These are phyloP conservation scores for Tauraco erythrolophus DNA, from an alignment of 2,113 vertebrate species.

Conservation along the genomic window DNA sequence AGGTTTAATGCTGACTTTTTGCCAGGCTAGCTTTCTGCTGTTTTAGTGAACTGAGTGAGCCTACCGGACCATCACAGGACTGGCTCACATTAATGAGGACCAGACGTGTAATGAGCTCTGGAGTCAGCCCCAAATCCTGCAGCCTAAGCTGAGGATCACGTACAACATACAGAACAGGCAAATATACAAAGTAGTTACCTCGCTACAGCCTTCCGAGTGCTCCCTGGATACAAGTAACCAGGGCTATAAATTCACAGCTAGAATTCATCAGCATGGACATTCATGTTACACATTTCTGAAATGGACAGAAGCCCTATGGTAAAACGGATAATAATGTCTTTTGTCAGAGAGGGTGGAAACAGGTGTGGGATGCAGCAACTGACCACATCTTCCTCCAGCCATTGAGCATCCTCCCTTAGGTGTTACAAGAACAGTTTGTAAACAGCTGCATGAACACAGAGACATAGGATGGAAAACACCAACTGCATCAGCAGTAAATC, in stretches of 20 bases:
- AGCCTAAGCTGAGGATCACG: background rate
- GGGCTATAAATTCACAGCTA: background rate
- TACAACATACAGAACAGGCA: background rate
- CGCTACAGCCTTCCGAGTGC: background rate
- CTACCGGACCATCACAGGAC: background rate
- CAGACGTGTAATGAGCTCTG: background rate
- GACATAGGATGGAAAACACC: background rate
- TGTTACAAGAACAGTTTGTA: background rate
- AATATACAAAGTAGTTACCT: background rate
- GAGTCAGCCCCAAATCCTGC: background rate
- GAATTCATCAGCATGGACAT: background rate
- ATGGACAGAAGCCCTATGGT: background rate
- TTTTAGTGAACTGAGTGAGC: background rate
- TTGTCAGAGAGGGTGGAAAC: background rate
- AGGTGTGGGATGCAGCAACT: background rate
- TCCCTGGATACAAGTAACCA: background rate
- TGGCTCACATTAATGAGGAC: background rate
- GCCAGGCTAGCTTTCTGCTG: background rate
- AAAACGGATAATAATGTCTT: background rate
- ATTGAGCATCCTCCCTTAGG: background rate
- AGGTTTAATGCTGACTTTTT: background rate
- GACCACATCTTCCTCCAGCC: background rate
- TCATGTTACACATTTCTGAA: background rate
- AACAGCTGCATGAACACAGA: background rate
- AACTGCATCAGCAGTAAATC: background rate